phyloP scores from a whole-genome alignment of 2,888 invertebrate species.

The Embidobia sp. region DNA sequence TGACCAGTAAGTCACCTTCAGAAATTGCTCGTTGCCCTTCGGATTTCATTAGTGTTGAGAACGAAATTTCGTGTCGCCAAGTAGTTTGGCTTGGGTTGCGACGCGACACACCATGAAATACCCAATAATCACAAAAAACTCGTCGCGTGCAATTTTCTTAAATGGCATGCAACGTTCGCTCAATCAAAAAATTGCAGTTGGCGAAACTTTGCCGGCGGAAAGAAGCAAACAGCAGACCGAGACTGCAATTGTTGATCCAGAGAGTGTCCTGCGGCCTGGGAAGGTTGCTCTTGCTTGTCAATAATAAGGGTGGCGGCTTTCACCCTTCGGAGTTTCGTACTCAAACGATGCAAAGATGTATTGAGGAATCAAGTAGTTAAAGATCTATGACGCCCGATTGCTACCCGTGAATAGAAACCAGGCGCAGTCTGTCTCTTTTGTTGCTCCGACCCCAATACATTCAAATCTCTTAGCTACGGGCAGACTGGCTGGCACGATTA shows the following conservation, averaged over 20 bases:
- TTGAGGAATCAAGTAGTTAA: constrained; percentile 69
- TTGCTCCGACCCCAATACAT: constrained; percentile 63
- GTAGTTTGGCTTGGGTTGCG: constrained; percentile 61
- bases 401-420: constrained; percentile 69
- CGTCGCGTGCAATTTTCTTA: constrained; percentile 24
- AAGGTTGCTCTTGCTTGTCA: constrained; percentile 60
- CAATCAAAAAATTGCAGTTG: constrained; percentile 27
- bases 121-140: constrained; percentile 56
- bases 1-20: constrained; percentile 78
- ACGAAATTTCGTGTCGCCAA: constrained; percentile 74
- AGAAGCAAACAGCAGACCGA: neutral
- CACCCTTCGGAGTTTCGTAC: constrained; percentile 32
- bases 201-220: constrained; percentile 6
- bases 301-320: constrained; percentile 64
- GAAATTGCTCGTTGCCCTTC: constrained; percentile 78
- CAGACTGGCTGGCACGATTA: constrained; percentile 64
- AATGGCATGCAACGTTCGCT: constrained; percentile 15
- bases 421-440: constrained; percentile 35
- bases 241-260: constrained; percentile 41
- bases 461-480: constrained; percentile 55
- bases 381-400: constrained; percentile 75
- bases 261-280: constrained; percentile 35
- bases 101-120: constrained; percentile 41
- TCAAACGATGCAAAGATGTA: constrained; percentile 36
- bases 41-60: constrained; percentile 78